Base-by-base conservation (phyloP, 2,113 vertebrate species). In the Embiotoca jacksoni region DNA sequence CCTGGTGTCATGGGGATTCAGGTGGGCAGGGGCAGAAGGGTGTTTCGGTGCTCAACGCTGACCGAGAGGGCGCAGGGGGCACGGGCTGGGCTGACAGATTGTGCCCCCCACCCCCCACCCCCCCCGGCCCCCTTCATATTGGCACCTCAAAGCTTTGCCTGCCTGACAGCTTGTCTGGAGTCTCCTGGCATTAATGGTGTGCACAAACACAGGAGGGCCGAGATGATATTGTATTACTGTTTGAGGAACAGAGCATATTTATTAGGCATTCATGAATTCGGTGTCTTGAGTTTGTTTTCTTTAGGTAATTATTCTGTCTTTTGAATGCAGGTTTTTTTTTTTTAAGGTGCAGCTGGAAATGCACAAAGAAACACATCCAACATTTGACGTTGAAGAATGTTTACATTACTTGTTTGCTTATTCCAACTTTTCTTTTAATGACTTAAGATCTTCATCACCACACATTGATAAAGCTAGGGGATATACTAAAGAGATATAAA, bases 11-110 rank as follows among this genome's bases (percentile, higher is more conserved):
- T 54, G 39, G 37, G 66, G 37, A 76, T 85, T 91, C 85, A 88
- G 82, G 81, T 91, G 75, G 82, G 79, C 56, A 63, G 58, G 82
- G 61, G 75, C 55, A 62, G 74, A 67, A 1, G 55, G 41, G 52
- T 60, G 54, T 47, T 69, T 80, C 68, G 15, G 50, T 60, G 56
- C 52, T 81, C 32, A 72, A 36, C 35, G 6, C 76, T 84, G 77
- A 77, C 86, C 68, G 4, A 60, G 77, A 73, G 78, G 81, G 82
- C 63, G 44, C 50, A 59, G 86, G 83, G 80, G 83, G 80, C 75
- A 82, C 72, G 83, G 90, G 67, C 88, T 78, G 81, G 69, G 76
- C 82, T 86, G 90, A 90, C 91, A 93, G 90, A 90, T 92, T 92
- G 90, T 69, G 3, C 49, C 49, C 67, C 63, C 60, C 52, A 15